Evolutionary conservation across 2,113 vertebrate species (phyloP).

Genomic region (Zapornia atra): DNA sequence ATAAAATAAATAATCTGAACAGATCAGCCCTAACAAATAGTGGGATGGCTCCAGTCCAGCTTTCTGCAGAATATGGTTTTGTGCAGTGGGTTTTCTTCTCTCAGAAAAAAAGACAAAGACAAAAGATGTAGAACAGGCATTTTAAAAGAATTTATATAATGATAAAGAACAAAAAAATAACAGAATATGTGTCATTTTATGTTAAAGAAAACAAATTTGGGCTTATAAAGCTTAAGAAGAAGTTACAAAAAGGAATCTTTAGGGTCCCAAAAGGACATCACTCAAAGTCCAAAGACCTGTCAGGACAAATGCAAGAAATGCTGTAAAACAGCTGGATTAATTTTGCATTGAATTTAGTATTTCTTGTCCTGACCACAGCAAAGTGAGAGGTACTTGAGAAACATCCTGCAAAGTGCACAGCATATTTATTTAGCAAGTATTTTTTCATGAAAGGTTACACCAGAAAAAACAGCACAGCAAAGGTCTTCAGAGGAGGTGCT

Average conservation of each 20-base stretch:
- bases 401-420: not conserved
- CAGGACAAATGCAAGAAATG: not conserved
- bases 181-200: not conserved
- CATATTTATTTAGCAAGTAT: not conserved
- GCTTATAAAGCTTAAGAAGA: not conserved
- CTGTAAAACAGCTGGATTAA: not conserved
- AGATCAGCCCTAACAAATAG: not conserved
- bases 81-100: not conserved
- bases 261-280: not conserved
- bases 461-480: not conserved
- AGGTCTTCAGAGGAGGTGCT: not conserved
- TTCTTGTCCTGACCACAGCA: not conserved
- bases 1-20: constrained; percentile 1
- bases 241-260: not conserved
- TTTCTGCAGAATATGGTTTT: not conserved
- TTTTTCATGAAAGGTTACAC: not conserved
- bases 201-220: not conserved
- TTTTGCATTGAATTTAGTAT: not conserved
- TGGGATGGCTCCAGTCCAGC: not conserved
- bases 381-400: not conserved
- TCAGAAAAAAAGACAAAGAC: not conserved
- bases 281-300: not conserved
- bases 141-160: not conserved
- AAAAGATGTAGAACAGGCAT: not conserved
- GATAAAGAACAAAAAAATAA: not conserved